Conservation (phyloP, 2,113 vertebrate genomes). For the Pygoscelis adeliae region DNA sequence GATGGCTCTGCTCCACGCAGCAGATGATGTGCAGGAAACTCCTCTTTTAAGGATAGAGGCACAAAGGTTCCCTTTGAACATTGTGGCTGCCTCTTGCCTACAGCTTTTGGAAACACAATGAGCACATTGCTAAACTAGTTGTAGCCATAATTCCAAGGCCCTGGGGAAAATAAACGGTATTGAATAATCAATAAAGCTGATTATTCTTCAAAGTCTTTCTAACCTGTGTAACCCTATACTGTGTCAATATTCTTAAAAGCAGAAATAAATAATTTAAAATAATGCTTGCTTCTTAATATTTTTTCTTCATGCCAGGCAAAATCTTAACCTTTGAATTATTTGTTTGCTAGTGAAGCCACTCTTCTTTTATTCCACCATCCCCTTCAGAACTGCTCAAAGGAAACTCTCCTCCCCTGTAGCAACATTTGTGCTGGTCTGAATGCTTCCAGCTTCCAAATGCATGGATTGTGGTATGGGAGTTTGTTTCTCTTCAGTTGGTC, state of each 20-base stretch:
- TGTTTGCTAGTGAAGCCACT: not conserved
- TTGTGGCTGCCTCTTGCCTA: not conserved
- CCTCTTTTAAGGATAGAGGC: not conserved
- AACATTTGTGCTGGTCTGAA: not conserved
- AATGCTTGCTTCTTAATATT: not conserved
- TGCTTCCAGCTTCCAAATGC: not conserved
- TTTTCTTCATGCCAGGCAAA: not conserved
- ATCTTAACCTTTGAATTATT: not conserved
- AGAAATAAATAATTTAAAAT: not conserved
- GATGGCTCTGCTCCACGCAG: not conserved
- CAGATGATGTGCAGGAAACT: accelerated
- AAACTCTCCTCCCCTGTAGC: not conserved
- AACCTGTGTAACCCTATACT: not conserved
- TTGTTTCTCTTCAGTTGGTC: not conserved
- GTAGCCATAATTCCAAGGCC: not conserved
- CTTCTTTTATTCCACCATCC: not conserved
- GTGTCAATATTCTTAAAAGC: not conserved
- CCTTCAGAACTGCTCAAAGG: not conserved
- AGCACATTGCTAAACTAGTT: not conserved
- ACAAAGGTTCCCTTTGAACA: not conserved
- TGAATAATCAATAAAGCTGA: not conserved
- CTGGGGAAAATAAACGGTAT: not conserved
- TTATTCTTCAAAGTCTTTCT: not conserved
- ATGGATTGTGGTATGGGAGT: constrained; percentile 9
- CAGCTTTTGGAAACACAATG: not conserved